These are phyloP conservation scores for Ctena decussata DNA, from an alignment of 2,888 invertebrate species.

Conservation along the genomic window DNA sequence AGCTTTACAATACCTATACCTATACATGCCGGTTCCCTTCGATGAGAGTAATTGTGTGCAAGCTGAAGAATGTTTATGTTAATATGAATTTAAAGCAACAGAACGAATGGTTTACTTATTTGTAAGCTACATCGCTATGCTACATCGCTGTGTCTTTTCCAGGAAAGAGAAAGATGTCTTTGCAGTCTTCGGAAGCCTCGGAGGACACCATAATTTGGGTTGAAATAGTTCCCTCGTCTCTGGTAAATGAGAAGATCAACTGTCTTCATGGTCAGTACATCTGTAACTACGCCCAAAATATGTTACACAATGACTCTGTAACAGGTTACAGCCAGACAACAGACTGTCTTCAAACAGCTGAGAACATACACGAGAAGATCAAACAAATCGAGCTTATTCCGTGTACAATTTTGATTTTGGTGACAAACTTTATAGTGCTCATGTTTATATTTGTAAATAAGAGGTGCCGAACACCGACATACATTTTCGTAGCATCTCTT, in stretches of 20 bases:
- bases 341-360: slow-evolving; percentile 40
- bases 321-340: not conserved
- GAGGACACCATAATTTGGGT: not conserved
- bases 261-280: not conserved
- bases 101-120: no score
- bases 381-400: slow-evolving; percentile 71
- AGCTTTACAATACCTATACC: no score
- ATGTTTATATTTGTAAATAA: slow-evolving; percentile 61
- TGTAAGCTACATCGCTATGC: not conserved
- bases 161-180: not conserved
- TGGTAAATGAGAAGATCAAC: not conserved
- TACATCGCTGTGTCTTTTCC: not conserved
- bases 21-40: no score
- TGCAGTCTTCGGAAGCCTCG: not conserved
- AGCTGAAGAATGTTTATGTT: no score
- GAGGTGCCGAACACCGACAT: slow-evolving; percentile 70
- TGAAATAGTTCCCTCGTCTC: not conserved
- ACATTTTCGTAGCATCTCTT: slow-evolving; percentile 72
- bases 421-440: slow-evolving; percentile 68
- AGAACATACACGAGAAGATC: slow-evolving; percentile 70
- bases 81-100: no score
- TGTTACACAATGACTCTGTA: not conserved
- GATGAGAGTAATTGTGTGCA: no score
- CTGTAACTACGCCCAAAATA: not conserved
- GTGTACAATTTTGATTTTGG: slow-evolving; percentile 68